phyloP scores from a whole-genome alignment of 1,140 invertebrate species.

The Microplitis demolitor region DNA sequence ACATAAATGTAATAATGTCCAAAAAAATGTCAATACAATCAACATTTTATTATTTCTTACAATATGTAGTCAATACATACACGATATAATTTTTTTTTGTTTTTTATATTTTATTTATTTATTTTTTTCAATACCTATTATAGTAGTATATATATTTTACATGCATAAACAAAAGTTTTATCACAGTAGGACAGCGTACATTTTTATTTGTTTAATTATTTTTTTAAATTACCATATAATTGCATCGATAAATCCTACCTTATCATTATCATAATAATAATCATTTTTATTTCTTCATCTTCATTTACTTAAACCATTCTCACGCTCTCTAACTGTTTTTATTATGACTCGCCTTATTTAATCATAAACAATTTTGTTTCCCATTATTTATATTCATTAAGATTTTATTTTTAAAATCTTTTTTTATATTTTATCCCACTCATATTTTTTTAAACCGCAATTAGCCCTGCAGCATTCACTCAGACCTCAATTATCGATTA shows the following conservation, averaged over 20 bases:
- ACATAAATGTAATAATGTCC: neutral
- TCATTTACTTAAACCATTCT: neutral
- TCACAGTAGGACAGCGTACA: conserved; percentile 61
- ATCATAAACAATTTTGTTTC: neutral
- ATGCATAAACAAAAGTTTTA: conserved; percentile 61
- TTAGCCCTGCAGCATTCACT: conserved; percentile 28
- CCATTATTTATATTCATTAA: too few species aligned
- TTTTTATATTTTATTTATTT: neutral
- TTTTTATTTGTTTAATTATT: conserved; percentile 36
- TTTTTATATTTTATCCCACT: too few species aligned
- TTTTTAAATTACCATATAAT: conserved; percentile 52
- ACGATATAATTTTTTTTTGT: conserved; percentile 15
- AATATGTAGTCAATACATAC: conserved; percentile 2
- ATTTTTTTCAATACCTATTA: conserved; percentile 42
- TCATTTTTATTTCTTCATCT: conserved; percentile 16
- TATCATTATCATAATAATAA: conserved; percentile 30
- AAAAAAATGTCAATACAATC: too few species aligned
- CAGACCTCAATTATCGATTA: neutral
- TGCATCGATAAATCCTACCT: conserved; percentile 42
- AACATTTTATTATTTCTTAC: neutral
- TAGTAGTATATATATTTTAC: conserved; percentile 54
- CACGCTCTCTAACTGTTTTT: conserved; percentile 31
- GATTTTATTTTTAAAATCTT: conserved; percentile 21
- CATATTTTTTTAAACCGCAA: neutral
- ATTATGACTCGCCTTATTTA: neutral